Conservation (phyloP, 1,140 invertebrate genomes). For the Pseudomyrmex pallidus region DNA sequence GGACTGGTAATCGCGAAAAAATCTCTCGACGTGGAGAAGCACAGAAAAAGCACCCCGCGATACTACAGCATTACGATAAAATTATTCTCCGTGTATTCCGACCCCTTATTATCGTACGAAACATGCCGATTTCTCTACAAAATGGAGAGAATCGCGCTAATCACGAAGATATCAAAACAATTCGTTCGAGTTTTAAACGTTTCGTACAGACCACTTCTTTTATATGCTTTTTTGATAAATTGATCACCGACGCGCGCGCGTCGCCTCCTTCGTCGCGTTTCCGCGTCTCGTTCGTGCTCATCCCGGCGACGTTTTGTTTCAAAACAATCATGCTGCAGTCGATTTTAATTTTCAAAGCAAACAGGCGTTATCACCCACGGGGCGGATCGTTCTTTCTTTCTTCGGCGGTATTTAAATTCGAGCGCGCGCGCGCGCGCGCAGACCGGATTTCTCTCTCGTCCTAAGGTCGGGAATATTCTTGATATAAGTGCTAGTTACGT, state of each 20-base stretch:
- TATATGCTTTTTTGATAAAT: slow-evolving; percentile 33
- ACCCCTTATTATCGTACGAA: slow-evolving; percentile 18
- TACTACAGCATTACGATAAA: background rate
- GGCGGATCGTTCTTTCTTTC: slow-evolving; percentile 35
- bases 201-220: too few relatives aligned
- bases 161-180: too few relatives aligned
- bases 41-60: background rate
- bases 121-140: background rate
- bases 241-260: slow-evolving; percentile 13
- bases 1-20: background rate
- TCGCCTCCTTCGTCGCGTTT: slow-evolving; percentile 12
- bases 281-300: slow-evolving; percentile 22
- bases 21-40: background rate
- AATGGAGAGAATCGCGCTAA: too few relatives aligned
- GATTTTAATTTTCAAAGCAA: slow-evolving; percentile 62
- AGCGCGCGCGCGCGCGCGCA: background rate
- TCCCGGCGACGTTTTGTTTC: slow-evolving; percentile 41
- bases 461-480: background rate
- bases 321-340: slow-evolving; percentile 61
- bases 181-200: background rate
- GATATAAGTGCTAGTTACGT: background rate
- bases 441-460: background rate
- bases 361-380: slow-evolving; percentile 50
- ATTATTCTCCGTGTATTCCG: slow-evolving; percentile 12
- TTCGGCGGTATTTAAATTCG: slow-evolving; percentile 31